Percentiles rank a stretch among this genome's conserved stretches.
Evolutionary conservation across 2,888 invertebrate genomes (phyloP).

Genomic region (Cephus rjabovi): DNA sequence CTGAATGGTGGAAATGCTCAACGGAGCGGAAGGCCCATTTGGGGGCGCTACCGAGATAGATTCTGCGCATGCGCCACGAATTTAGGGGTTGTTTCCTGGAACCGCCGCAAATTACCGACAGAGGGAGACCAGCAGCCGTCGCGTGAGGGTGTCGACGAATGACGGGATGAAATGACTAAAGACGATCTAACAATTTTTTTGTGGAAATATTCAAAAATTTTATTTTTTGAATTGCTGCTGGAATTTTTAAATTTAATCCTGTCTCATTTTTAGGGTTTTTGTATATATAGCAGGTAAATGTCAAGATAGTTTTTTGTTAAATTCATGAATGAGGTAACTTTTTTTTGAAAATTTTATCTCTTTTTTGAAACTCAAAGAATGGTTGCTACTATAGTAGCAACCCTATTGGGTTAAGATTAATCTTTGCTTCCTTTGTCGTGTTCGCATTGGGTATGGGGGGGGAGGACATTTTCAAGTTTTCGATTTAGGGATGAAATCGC

Average conservation of each 20-base stretch:
- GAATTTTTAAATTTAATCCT: too few relatives aligned
- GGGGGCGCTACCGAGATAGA: slow-evolving; percentile 56
- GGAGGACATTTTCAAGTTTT: not conserved
- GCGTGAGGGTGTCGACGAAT: slow-evolving; percentile 11
- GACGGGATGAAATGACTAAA: not conserved
- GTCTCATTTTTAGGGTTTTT: too few relatives aligned
- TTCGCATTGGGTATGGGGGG: not conserved
- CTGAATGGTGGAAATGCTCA: slow-evolving; percentile 66
- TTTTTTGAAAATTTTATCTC: too few relatives aligned
- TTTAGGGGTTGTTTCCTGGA: slow-evolving; percentile 21
- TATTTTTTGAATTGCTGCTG: not conserved
- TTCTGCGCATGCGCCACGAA: slow-evolving; percentile 39
- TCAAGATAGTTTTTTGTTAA: not conserved
- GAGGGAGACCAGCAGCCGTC: slow-evolving; percentile 45
- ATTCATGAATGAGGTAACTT: too few relatives aligned
- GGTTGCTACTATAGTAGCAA: too few relatives aligned
- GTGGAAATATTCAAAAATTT: not conserved
- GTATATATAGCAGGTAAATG: too few relatives aligned
- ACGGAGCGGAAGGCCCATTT: slow-evolving; percentile 64
- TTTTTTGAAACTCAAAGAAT: not conserved
- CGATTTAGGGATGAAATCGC: not conserved
- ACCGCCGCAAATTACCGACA: slow-evolving; percentile 31
- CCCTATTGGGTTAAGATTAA: not conserved
- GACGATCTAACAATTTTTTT: not conserved
- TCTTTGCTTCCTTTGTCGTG: not conserved